Evolutionary conservation across 2,888 invertebrate species (phyloP).

Genomic region (Aporophyla nigra): DNA sequence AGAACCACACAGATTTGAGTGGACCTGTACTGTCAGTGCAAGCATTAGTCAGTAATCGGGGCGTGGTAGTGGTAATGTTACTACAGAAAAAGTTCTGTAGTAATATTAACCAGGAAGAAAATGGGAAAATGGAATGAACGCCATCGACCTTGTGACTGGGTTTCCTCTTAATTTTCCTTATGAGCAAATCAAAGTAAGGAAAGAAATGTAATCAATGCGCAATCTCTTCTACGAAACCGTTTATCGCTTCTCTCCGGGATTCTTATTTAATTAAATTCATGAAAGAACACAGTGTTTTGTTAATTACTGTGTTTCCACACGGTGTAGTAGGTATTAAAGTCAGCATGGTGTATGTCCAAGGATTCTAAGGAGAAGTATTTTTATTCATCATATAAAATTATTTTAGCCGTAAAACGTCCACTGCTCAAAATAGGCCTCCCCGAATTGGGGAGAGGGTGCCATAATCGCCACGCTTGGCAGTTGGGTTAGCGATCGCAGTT

Average conservation of each 20-base stretch:
- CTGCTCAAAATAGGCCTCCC: too few species aligned
- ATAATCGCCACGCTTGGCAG: too few species aligned
- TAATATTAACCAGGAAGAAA: background rate
- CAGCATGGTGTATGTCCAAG: background rate
- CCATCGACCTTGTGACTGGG: background rate
- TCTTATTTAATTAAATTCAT: slow-evolving; percentile 10
- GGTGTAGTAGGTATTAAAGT: background rate
- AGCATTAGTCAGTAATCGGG: too few species aligned
- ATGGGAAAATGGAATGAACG: background rate
- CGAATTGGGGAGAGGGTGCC: too few species aligned
- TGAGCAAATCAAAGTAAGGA: background rate
- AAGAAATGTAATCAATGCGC: background rate
- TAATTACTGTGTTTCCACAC: background rate
- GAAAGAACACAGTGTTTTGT: slow-evolving; percentile 4
- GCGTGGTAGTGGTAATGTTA: background rate
- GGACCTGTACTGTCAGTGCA: too few species aligned
- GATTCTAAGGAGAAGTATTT: background rate
- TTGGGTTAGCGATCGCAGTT: too few species aligned
- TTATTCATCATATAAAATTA: too few species aligned
- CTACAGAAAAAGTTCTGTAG: background rate
- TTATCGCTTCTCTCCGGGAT: background rate
- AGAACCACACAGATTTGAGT: too few species aligned
- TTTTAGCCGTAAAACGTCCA: too few species aligned
- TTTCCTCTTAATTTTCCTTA: slow-evolving; percentile 8
- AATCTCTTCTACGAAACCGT: background rate